Evolutionary conservation across 2,113 vertebrate genomes (phyloP).

Genomic region (Notarius lentiginosus): DNA sequence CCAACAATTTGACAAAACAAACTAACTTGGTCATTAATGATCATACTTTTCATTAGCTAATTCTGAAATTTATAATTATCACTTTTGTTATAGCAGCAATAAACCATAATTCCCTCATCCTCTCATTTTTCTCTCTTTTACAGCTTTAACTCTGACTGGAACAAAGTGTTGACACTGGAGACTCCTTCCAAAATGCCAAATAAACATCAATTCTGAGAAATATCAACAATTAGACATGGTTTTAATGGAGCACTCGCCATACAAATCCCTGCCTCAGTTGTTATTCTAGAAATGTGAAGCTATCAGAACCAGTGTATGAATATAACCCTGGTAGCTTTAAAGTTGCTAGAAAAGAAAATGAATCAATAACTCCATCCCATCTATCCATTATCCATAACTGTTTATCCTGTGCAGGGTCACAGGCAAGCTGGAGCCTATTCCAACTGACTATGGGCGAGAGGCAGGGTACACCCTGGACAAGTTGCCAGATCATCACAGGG

Average conservation of each 20-base stretch:
- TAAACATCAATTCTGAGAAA: not conserved
- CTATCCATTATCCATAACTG: too few relatives aligned
- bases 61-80: not conserved
- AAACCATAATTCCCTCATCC: too few relatives aligned
- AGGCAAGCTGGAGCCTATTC: too few relatives aligned
- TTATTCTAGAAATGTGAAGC: not conserved
- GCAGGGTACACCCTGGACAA: too few relatives aligned
- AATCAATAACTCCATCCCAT: not conserved
- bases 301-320: not conserved
- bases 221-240: not conserved
- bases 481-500: too few relatives aligned
- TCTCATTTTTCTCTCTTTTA: not conserved
- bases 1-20: not conserved
- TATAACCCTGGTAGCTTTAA: not conserved
- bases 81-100: too few relatives aligned
- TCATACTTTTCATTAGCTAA: too few relatives aligned
- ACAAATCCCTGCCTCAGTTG: not conserved
- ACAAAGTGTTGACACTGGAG: too few relatives aligned
- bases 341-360: not conserved
- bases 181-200: not conserved
- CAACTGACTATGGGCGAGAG: too few relatives aligned
- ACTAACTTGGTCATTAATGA: not conserved
- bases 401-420: too few relatives aligned
- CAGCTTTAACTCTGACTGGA: too few relatives aligned
- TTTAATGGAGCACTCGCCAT: not conserved